Evolutionary conservation across 2,888 invertebrate species (phyloP).

Genomic region (Cancer borealis): DNA sequence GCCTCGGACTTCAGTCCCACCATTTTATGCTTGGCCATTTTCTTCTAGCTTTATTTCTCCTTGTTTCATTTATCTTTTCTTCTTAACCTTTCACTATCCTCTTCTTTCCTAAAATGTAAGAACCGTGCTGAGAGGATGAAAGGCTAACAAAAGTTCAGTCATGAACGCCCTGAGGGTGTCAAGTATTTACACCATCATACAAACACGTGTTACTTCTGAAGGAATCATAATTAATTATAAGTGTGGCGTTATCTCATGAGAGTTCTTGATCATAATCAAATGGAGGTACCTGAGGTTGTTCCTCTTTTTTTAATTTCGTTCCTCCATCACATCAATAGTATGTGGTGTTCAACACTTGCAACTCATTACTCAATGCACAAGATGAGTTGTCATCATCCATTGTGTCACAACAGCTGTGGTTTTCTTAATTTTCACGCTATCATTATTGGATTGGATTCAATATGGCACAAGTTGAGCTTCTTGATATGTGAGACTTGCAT

Average conservation of each 20-base stretch:
- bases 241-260: not conserved
- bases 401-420: not conserved
- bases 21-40: too few relatives aligned
- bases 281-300: not conserved
- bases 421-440: not conserved
- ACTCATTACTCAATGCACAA: slow-evolving; percentile 42
- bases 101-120: too few relatives aligned
- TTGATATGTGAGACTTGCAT: not conserved
- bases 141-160: too few relatives aligned
- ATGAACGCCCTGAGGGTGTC: too few relatives aligned
- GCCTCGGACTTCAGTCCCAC: too few relatives aligned
- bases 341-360: not conserved
- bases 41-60: too few relatives aligned
- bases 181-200: not conserved
- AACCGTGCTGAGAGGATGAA: too few relatives aligned
- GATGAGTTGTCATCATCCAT: not conserved
- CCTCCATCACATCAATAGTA: not conserved
- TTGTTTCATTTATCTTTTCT: too few relatives aligned
- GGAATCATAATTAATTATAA: slow-evolving; percentile 13
- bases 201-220: not conserved
- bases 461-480: too few relatives aligned
- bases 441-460: not conserved
- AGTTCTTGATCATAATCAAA: not conserved
- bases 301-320: not conserved
- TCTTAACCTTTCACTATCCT: too few relatives aligned